These are phyloP conservation scores for Peromyscus attwateri DNA, from an alignment of 2,797 vertebrate genomes.

Conservation along the genomic window DNA sequence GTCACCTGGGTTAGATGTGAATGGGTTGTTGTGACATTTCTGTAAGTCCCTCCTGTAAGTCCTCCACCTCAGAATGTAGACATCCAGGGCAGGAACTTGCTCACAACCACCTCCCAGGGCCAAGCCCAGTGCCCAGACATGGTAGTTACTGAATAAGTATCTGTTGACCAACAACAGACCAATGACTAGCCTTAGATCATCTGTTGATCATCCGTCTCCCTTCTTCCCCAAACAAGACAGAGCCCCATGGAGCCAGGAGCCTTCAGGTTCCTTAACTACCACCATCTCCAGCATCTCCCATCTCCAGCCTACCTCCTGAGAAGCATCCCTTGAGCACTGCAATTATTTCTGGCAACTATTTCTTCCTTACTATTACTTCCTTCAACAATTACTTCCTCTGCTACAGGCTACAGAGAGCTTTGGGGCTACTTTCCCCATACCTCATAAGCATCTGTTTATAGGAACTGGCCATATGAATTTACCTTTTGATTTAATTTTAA, in stretches of 20 bases:
- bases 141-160: neutral
- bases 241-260: neutral
- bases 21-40: neutral
- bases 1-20: neutral
- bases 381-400: neutral
- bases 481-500: neutral
- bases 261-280: neutral
- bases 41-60: neutral
- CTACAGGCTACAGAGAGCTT: neutral
- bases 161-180: neutral
- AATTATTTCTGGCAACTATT: neutral
- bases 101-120: neutral
- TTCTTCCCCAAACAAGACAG: neutral
- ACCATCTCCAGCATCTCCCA: neutral
- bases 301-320: neutral
- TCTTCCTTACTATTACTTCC: neutral
- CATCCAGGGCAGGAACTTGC: neutral
- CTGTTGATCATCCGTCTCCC: neutral
- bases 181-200: neutral
- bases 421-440: neutral
- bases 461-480: neutral
- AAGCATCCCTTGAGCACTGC: neutral
- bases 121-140: neutral
- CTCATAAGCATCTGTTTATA: neutral
- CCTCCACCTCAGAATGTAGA: neutral